Evolutionary conservation across 1,140 invertebrate genomes (phyloP), one percentile per base, ranked within the genome.

Genomic region (Trichonephila inaurata): DNA sequence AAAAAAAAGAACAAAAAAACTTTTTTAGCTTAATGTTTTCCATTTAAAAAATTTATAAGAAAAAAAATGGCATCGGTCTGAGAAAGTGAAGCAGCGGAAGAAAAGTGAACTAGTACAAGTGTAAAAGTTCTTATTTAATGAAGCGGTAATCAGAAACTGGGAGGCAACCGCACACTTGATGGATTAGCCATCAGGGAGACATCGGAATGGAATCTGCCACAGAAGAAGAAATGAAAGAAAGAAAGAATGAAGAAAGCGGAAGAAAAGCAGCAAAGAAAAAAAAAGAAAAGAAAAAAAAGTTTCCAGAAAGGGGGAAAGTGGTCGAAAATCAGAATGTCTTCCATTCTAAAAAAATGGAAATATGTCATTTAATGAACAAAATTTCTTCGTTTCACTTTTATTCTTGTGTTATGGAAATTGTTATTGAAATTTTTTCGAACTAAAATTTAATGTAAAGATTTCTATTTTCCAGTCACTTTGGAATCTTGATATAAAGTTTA

Each of bases 91-190:
- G 24, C 24, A 21, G 66, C 66, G 51, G 19, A 44, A 85, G 51
- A 88, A 88, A 33, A 44, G 24, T 14, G 60, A 60, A 87, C 62
- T 58, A 60, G 61, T 92, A 92, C 91, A 92, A 92, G 91, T 92
- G 91, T 92, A 83, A 66, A 92, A 92, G 91, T 92, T 92, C 91
- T 87, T 87, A 92, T 92, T 92, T 92, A 92, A 92, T 92, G 91
- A 92, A 92, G 91, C 91, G 82, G 91, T 92, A 92, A 92, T 92
- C 91, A 92, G 83, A 92, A 40, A 87, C 21, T 44, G 91, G 82
- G 66, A 64, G 33, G 77, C 44, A 24, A 91, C 89, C 89, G 89
- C 91, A 83, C 89, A 69, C n/a, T 60, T 92, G 91, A 92, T 92
- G 91, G 91, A 92, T 92, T 92, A 58, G 62, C 91, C 91, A 92